These are phyloP conservation scores for Cydia pomonella DNA, from an alignment of 1,140 invertebrate genomes.

Conservation along the genomic window DNA sequence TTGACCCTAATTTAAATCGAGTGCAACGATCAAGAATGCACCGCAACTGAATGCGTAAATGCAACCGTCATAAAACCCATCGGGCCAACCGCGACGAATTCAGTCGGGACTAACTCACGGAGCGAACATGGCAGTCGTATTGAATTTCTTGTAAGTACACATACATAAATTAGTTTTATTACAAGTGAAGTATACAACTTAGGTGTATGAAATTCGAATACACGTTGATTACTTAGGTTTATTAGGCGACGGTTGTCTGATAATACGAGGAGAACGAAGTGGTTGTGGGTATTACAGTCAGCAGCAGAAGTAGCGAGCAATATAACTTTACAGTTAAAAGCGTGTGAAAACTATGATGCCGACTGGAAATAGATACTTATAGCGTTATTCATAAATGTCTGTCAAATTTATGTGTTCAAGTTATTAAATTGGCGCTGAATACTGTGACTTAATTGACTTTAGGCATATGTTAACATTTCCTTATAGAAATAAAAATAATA, in stretches of 20 bases:
- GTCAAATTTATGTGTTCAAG: too few species aligned
- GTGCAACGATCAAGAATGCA: background rate
- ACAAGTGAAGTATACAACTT: background rate
- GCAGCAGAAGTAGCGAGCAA: background rate
- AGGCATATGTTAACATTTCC: too few species aligned
- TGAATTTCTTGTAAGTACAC: background rate
- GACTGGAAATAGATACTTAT: too few species aligned
- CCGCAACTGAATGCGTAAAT: constrained; percentile 9
- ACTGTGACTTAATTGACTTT: too few species aligned
- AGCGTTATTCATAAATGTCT: too few species aligned
- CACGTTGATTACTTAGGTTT: background rate
- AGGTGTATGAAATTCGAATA: background rate
- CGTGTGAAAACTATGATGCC: too few species aligned
- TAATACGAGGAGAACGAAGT: background rate
- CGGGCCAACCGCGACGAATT: constrained; percentile 12
- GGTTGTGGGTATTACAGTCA: background rate
- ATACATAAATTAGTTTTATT: background rate
- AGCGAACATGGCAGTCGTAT: constrained; percentile 16
- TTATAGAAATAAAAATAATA: too few species aligned
- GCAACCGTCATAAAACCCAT: background rate
- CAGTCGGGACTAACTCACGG: constrained; percentile 6
- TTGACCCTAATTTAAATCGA: background rate
- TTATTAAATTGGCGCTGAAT: too few species aligned
- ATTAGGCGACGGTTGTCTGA: too few species aligned
- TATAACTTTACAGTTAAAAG: too few species aligned